Percentiles rank a stretch among this genome's conserved stretches.
phyloP scores from a whole-genome alignment of 2,113 vertebrate species.

The Vulpes vulpes region DNA sequence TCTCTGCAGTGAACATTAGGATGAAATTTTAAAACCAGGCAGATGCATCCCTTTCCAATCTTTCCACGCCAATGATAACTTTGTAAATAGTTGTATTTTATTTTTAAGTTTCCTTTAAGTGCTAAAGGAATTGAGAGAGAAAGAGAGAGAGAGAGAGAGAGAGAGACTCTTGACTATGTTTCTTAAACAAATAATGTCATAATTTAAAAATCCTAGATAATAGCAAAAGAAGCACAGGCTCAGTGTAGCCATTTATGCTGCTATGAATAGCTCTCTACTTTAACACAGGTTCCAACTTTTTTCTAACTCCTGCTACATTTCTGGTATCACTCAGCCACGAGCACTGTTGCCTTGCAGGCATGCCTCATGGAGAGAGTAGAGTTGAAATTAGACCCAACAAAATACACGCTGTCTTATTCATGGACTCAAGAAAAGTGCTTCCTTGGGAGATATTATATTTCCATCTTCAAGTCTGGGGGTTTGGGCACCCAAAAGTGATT shows the following conservation, averaged over 20 bases:
- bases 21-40: neutral
- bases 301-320: conserved; percentile 47
- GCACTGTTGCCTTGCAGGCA: neutral
- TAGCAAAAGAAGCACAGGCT: conserved; percentile 64
- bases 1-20: conserved; percentile 28
- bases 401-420: conserved; percentile 42
- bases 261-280: conserved; percentile 61
- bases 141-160: too few species aligned
- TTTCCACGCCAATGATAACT: conserved; percentile 43
- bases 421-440: conserved; percentile 63
- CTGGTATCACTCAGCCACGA: neutral
- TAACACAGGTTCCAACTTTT: conserved; percentile 61
- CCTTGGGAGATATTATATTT: conserved; percentile 66
- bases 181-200: conserved; percentile 45
- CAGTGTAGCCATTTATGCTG: conserved; percentile 10
- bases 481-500: conserved; percentile 70
- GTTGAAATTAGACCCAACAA: conserved; percentile 46
- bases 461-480: conserved; percentile 57
- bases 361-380: neutral
- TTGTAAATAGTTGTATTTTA: conserved; percentile 31
- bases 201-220: conserved; percentile 73
- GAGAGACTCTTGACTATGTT: conserved; percentile 51
- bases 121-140: neutral
- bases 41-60: conserved; percentile 36
- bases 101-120: neutral